Percentiles rank a stretch among this genome's conserved stretches.
Evolutionary conservation across 1,140 invertebrate genomes (phyloP).

Genomic region (Chionoecetes opilio): DNA sequence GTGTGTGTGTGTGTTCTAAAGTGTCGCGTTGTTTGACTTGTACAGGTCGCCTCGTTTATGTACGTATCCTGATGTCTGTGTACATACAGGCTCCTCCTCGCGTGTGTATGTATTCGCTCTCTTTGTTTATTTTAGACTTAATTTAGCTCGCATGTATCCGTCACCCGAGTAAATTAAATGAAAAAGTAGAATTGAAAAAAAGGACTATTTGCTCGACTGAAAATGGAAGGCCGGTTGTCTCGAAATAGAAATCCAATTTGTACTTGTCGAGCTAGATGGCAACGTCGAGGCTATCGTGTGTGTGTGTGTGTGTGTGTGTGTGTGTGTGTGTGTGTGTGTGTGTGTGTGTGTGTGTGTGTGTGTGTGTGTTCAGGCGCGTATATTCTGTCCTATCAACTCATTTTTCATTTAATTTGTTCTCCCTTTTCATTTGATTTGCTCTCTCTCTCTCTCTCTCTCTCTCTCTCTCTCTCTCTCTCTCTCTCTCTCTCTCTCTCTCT

Average conservation of each 20-base stretch:
- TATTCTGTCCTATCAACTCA: no score
- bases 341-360: slow-evolving; percentile 5
- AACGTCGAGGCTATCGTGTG: background rate
- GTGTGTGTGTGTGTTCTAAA: no score
- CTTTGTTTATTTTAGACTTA: slow-evolving; percentile 7
- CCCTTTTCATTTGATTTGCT: no score
- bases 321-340: slow-evolving; percentile 27
- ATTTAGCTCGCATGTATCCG: background rate
- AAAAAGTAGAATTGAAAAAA: no score
- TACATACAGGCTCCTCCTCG: no score
- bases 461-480: no score
- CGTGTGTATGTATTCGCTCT: background rate
- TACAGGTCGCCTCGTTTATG: no score
- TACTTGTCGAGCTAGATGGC: background rate
- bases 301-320: slow-evolving; percentile 27
- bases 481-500: no score
- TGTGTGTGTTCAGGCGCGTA: background rate
- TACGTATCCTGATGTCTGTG: no score
- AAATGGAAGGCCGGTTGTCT: background rate
- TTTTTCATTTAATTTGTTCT: background rate
- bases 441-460: no score
- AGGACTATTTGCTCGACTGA: background rate
- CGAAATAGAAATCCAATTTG: background rate
- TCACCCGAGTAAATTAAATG: no score
- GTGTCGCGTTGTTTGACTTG: no score